These are phyloP conservation scores for Periphyllus acericola DNA, from an alignment of 2,888 invertebrate species.

Conservation along the genomic window DNA sequence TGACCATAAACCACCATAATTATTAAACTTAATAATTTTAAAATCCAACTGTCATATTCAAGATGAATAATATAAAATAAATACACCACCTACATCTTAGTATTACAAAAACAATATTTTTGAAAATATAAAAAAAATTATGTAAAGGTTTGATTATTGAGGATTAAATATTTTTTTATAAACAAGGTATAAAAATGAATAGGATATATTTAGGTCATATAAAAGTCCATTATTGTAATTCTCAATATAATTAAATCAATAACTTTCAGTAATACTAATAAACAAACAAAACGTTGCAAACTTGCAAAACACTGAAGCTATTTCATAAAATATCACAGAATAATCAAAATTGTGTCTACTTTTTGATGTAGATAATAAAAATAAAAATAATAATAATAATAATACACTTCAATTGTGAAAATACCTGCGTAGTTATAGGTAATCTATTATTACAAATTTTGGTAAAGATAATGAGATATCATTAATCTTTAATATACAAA, in stretches of 20 bases:
- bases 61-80: too few relatives aligned
- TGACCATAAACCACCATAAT: too few relatives aligned
- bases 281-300: constrained; percentile 12
- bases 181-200: not conserved
- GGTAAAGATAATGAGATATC: not conserved
- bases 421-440: not conserved
- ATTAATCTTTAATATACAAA: not conserved
- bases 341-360: constrained; percentile 14
- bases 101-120: too few relatives aligned
- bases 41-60: too few relatives aligned
- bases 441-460: not conserved
- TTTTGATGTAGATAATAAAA: constrained; percentile 6
- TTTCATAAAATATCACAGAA: constrained; percentile 50
- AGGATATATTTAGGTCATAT: not conserved
- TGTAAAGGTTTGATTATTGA: too few relatives aligned
- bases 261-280: constrained; percentile 2
- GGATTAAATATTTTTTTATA: too few relatives aligned
- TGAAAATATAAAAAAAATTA: too few relatives aligned
- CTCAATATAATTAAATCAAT: constrained; percentile 15
- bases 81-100: too few relatives aligned
- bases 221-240: not conserved
- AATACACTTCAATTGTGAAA: not conserved
- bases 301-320: constrained; percentile 17
- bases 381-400: not conserved
- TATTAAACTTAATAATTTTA: too few relatives aligned